phyloP scores from a whole-genome alignment of 92 coral and sea anemone species.

The Phymanthus crucifer region DNA sequence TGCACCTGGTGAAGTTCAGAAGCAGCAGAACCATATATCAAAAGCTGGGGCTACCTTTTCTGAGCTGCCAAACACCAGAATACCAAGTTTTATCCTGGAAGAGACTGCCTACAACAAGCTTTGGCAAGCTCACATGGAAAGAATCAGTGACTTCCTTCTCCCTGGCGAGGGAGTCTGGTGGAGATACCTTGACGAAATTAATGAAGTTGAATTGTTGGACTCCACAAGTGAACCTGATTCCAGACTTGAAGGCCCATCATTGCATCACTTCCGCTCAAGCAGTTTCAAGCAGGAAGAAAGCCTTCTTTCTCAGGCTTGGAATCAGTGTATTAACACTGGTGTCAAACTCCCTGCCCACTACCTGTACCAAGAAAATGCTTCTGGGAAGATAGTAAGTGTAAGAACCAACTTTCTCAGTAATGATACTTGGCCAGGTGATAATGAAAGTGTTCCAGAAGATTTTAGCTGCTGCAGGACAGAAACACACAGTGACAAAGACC shows the following conservation, averaged over 20 bases:
- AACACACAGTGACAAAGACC: background rate
- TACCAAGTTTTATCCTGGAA: slow-evolving; percentile 4
- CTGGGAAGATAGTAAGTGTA: slow-evolving; percentile 16
- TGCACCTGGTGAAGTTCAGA: background rate
- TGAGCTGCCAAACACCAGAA: slow-evolving; percentile 16
- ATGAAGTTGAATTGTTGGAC: slow-evolving; percentile 36
- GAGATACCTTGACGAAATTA: background rate
- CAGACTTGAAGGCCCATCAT: slow-evolving; percentile 19
- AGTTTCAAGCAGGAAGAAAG: slow-evolving; percentile 25
- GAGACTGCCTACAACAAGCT: background rate
- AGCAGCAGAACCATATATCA: slow-evolving; percentile 18
- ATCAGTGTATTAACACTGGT: slow-evolving; percentile 9
- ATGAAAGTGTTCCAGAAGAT: background rate
- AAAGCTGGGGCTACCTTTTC: slow-evolving; percentile 27
- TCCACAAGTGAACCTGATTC: background rate
- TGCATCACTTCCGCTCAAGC: slow-evolving; percentile 45
- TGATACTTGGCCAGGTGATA: background rate
- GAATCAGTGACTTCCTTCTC: slow-evolving; percentile 40
- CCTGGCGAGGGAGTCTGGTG: slow-evolving; percentile 52
- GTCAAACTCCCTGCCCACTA: slow-evolving; percentile 17
- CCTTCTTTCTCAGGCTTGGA: slow-evolving; percentile 23
- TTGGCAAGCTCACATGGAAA: slow-evolving; percentile 46
- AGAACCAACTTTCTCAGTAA: slow-evolving; percentile 13
- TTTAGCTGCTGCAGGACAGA: background rate
- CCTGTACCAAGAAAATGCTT: slow-evolving; percentile 1